A percentile compares a stretch with the other conserved stretches of the same genome.
These are phyloP conservation scores for Brachionus rotundiformis DNA, from an alignment of 1,140 invertebrate genomes.

Conservation along the genomic window DNA sequence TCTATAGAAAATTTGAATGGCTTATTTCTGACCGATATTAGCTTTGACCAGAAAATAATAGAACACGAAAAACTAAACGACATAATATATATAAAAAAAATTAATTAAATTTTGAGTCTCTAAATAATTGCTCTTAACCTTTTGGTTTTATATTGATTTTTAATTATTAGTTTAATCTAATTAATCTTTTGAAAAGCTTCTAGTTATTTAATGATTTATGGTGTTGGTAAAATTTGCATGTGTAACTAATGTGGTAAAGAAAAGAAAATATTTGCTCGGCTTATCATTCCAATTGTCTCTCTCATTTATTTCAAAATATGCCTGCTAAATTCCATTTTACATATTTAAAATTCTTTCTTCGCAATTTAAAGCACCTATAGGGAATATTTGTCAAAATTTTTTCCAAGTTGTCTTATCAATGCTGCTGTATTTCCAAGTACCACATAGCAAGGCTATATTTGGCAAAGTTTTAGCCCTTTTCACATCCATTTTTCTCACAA, in stretches of 20 bases:
- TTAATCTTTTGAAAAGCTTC: background rate
- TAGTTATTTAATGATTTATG: background rate
- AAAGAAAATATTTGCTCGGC: background rate
- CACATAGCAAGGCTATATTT: too few species aligned
- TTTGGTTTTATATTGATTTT: background rate
- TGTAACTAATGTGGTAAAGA: background rate
- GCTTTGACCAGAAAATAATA: constrained; percentile 13
- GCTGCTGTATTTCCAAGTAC: too few species aligned
- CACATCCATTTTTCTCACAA: background rate
- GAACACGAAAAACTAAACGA: constrained; percentile 18
- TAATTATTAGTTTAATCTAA: background rate
- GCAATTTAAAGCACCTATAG: background rate
- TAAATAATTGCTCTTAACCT: background rate
- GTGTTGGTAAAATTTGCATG: background rate
- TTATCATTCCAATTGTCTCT: background rate
- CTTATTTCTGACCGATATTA: constrained; percentile 37
- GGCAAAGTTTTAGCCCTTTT: background rate
- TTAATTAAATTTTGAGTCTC: background rate
- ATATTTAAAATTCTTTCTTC: background rate
- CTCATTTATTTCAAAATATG: background rate
- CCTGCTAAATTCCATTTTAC: background rate
- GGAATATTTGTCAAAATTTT: background rate
- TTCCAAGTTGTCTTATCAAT: too few species aligned
- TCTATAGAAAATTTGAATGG: constrained; percentile 14
- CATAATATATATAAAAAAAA: background rate